phyloP scores from a whole-genome alignment of 2,113 vertebrate species.

The Osmerus eperlanus region DNA sequence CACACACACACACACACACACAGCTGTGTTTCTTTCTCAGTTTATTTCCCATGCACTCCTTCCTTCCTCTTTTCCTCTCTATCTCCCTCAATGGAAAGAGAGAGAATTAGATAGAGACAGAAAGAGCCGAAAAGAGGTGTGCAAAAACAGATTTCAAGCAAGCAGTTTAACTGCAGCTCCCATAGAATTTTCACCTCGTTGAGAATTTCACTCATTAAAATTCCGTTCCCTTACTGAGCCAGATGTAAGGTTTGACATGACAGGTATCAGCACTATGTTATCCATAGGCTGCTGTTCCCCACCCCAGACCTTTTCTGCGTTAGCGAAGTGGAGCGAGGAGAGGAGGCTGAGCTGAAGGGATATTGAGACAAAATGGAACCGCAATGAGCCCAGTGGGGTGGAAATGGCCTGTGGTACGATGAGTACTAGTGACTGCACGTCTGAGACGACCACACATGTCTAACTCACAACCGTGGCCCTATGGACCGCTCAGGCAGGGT shows the following conservation, averaged over 20 bases:
- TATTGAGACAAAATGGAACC: no score
- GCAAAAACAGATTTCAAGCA: conserved; percentile 6
- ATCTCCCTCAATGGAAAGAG: conserved; percentile 54
- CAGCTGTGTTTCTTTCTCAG: background rate
- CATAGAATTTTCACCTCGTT: background rate
- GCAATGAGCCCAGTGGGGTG: no score
- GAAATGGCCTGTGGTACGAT: no score
- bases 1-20: conserved; percentile 17
- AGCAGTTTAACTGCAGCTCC: no score
- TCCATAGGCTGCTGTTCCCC: no score
- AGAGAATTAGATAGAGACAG: conserved; percentile 24
- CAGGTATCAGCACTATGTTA: no score
- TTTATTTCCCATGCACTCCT: conserved; percentile 15
- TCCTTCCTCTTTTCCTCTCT: conserved; percentile 32
- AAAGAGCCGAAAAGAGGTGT: conserved; percentile 8
- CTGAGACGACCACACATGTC: background rate
- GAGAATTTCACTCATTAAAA: conserved; percentile 4
- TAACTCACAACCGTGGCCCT: no score
- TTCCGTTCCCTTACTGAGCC: background rate
- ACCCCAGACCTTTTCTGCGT: no score
- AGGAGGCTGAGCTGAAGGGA: no score
- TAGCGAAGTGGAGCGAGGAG: no score
- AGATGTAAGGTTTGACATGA: no score
- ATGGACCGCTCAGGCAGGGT: no score
- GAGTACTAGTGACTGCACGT: background rate